These are phyloP conservation scores for Diachrysia chrysitis DNA, from an alignment of 2,888 invertebrate species.

Conservation along the genomic window DNA sequence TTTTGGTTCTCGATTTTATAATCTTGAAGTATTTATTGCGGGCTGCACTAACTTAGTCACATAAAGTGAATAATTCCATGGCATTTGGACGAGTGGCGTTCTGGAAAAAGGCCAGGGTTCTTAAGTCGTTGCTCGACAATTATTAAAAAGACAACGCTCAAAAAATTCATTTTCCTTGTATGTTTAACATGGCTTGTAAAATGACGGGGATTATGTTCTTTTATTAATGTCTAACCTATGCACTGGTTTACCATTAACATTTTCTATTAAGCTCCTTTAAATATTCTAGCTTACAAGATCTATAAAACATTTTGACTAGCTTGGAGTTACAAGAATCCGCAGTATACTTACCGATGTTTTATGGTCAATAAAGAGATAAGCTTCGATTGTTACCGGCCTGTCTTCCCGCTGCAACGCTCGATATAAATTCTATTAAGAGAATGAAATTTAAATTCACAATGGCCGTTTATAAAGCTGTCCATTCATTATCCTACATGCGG, in stretches of 20 bases:
- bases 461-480: constrained; percentile 55
- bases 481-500: constrained; percentile 66
- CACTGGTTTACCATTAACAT: neutral
- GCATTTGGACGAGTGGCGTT: constrained; percentile 17
- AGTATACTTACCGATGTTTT: constrained; percentile 8
- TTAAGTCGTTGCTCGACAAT: constrained; percentile 63
- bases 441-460: constrained; percentile 66
- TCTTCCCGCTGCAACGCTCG: constrained; percentile 33
- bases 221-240: constrained; percentile 27
- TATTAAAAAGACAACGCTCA: constrained; percentile 63
- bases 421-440: constrained; percentile 47
- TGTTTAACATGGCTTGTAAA: constrained; percentile 53
- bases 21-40: neutral
- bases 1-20: neutral
- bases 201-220: constrained; percentile 28
- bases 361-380: constrained; percentile 20
- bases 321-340: neutral
- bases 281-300: neutral
- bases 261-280: no score
- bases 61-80: constrained; percentile 41
- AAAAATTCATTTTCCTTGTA: constrained; percentile 68
- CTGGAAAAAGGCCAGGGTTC: constrained; percentile 52
- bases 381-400: constrained; percentile 33
- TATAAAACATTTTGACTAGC: neutral
- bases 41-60: constrained; percentile 12